Evolutionary conservation across 2,113 vertebrate genomes (phyloP).

Genomic region (Eretmochelys imbricata): DNA sequence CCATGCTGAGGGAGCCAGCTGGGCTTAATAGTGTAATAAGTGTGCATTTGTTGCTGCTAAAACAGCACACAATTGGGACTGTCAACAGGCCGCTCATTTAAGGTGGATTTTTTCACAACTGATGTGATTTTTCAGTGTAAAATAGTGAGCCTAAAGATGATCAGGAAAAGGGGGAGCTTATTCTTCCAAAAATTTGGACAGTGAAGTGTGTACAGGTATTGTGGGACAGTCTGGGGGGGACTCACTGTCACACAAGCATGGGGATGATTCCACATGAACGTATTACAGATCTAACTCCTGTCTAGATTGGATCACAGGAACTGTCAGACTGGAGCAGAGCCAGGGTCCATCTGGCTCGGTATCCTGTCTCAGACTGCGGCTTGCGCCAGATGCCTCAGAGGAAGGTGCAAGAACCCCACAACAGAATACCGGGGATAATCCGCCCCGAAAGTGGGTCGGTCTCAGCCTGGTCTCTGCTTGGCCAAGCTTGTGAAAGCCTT

Average conservation of each 20-base stretch:
- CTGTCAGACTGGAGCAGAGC: not conserved
- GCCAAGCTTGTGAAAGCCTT: not conserved
- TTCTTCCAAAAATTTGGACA: not conserved
- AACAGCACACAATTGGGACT: not conserved
- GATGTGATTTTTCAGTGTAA: not conserved
- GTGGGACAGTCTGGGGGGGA: not conserved
- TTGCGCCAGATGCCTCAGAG: not conserved
- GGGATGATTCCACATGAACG: not conserved
- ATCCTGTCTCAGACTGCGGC: not conserved
- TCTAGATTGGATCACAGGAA: not conserved
- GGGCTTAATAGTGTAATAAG: not conserved
- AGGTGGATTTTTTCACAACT: not conserved
- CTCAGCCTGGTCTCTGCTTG: not conserved
- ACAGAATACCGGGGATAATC: not conserved
- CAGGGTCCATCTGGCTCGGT: not conserved
- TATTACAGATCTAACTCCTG: not conserved
- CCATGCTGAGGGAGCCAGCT: not conserved
- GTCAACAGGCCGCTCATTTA: not conserved
- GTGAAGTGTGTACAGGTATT: not conserved
- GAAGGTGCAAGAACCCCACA: not conserved
- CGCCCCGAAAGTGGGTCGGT: not conserved
- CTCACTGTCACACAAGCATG: not conserved
- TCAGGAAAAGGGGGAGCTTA: not conserved
- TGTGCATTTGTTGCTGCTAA: not conserved
- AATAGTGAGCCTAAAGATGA: not conserved